Base-by-base conservation (phyloP, 2,113 vertebrate genomes). In the Patagioenas fasciata region DNA sequence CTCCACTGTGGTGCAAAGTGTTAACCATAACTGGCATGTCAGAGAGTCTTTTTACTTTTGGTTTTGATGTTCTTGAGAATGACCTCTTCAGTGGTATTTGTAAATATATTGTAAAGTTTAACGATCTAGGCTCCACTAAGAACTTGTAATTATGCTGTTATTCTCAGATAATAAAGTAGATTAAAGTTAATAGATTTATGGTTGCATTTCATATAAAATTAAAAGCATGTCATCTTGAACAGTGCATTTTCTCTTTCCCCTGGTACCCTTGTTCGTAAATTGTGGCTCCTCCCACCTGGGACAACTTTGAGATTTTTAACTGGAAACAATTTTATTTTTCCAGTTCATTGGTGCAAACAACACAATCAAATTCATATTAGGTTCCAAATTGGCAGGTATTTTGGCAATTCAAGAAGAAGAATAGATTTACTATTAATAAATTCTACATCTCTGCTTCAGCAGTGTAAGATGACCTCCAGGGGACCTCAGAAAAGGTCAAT, bases 101-200 rank as follows among this genome's bases (percentile, higher is more conserved):
- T 77, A 94, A 88, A 91, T 47, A 75, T 65, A 77, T 20, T 86
- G 5, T 85, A 69, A 94, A 93, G 40, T 26, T 84, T 86, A 93
- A 91, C 53, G 40, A 73, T 36, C 57, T 57, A 72, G 28, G 31
- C 18, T 88, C 21, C 20, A 3, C 6, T 77, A 62, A 79, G 64
- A 87, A 47, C 66, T 75, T 91, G 31, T 34, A 44, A 47, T 13
- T 61, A 3, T 75, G 62, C 19, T 84, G 13, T 36, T 95, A 64
- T 26, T 88, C 40, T 96, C 40, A 58, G 40, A 72, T 38, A 89
- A 72, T 54, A 87, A 67, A 67, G 24, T 10, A 83, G n/a, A 95
- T 58, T 84, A 88, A 85, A 91, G 19, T 9, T 54, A 74, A 86
- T 44, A 60, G 15, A 80, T 64, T 81, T 78, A 60, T 60, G 32